Conservation (phyloP, 2,113 vertebrate genomes). For the Takifugu bimaculatus region DNA sequence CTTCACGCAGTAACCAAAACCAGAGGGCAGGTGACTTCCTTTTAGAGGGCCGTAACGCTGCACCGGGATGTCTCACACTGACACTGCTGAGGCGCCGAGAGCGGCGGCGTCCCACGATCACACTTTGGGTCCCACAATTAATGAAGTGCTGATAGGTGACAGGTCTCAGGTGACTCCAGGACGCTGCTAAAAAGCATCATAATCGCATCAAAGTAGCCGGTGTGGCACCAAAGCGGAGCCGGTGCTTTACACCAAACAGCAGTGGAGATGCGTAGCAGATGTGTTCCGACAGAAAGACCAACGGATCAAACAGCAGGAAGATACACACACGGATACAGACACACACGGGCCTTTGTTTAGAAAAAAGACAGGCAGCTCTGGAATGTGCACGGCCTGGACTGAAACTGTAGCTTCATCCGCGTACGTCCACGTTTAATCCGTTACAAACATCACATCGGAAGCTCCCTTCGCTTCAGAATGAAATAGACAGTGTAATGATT, state of each 20-base stretch:
- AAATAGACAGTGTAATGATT: background rate
- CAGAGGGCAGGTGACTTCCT: too few relatives aligned
- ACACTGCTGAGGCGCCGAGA: too few relatives aligned
- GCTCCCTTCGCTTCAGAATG: background rate
- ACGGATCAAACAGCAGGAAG: slow-evolving; percentile 13
- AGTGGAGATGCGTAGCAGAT: slow-evolving; percentile 12
- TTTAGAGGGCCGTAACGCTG: too few relatives aligned
- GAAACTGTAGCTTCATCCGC: slow-evolving; percentile 1
- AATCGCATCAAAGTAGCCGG: background rate
- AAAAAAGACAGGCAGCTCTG: slow-evolving; percentile 13
- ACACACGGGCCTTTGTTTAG: slow-evolving; percentile 3
- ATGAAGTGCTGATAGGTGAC: too few relatives aligned
- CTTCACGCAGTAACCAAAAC: too few relatives aligned
- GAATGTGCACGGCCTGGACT: slow-evolving; percentile 6
- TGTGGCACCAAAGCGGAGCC: background rate
- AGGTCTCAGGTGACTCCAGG: background rate
- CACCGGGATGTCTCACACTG: too few relatives aligned
- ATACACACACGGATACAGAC: background rate
- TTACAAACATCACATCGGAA: background rate
- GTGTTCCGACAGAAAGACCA: background rate
- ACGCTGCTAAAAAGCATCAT: background rate
- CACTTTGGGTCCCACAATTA: too few relatives aligned
- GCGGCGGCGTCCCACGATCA: too few relatives aligned
- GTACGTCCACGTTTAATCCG: too few relatives aligned
- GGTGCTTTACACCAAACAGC: slow-evolving; percentile 1